Percentiles rank a stretch among this genome's conserved stretches.
Conservation (phyloP, 2,888 invertebrate species). For the Chouioia cunea region DNA sequence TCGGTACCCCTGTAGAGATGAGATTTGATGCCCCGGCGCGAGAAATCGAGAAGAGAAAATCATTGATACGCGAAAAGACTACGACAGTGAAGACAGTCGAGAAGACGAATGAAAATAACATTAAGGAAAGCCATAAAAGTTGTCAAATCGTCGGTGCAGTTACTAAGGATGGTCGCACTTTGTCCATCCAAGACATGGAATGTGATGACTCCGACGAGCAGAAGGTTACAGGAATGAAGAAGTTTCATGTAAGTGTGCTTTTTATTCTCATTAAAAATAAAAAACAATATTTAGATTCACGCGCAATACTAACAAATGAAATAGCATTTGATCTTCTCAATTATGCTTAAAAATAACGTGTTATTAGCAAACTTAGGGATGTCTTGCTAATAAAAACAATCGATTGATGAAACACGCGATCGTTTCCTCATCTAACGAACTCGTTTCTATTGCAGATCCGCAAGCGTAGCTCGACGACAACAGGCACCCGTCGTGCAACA, state of each 20-base stretch:
- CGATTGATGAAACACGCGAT: background rate
- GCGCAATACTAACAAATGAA: too few relatives aligned
- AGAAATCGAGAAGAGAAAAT: background rate
- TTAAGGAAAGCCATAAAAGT: background rate
- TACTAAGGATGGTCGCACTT: conserved; percentile 56
- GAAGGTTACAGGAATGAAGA: conserved; percentile 69
- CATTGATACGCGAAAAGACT: background rate
- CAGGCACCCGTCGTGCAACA: conserved; percentile 54
- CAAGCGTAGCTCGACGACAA: conserved; percentile 55
- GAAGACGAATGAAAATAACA: background rate
- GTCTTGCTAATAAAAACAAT: conserved; percentile 1
- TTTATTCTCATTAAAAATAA: background rate
- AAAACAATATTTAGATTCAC: too few relatives aligned
- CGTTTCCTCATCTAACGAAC: conserved; percentile 10
- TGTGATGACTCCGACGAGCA: conserved; percentile 45
- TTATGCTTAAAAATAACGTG: background rate
- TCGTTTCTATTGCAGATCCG: conserved; percentile 44
- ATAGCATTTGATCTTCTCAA: background rate
- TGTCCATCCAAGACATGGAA: conserved; percentile 51
- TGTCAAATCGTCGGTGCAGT: conserved; percentile 55
- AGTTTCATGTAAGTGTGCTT: conserved; percentile 61
- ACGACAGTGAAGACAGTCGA: background rate
- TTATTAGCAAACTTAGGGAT: background rate
- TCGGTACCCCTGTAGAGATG: background rate
- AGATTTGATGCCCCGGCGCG: conserved; percentile 15